phyloP scores from a whole-genome alignment of 1,140 invertebrate genomes.

The Pantala flavescens region DNA sequence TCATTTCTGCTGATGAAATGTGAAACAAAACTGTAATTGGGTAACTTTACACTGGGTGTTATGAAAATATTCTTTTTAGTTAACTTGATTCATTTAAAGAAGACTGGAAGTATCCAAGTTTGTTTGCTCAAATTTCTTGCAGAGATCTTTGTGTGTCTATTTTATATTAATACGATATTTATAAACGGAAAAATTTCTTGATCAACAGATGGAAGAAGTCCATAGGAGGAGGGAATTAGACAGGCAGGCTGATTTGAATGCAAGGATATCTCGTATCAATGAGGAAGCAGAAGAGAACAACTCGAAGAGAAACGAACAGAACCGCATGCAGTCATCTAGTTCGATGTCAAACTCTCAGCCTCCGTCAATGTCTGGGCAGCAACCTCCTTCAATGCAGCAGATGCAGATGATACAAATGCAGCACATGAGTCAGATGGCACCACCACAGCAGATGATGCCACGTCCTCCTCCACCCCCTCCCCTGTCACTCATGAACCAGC shows the following conservation, averaged over 20 bases:
- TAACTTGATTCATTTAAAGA: too few species aligned
- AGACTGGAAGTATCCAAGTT: too few species aligned
- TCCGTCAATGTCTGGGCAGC: neutral
- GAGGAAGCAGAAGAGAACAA: conserved; percentile 10
- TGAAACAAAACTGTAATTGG: too few species aligned
- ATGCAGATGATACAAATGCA: neutral
- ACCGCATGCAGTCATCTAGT: neutral
- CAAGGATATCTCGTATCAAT: conserved; percentile 38
- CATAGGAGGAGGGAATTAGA: conserved; percentile 55
- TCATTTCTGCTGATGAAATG: too few species aligned
- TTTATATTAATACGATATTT: too few species aligned
- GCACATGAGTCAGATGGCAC: neutral
- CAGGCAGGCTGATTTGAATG: conserved; percentile 48
- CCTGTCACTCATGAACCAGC: neutral
- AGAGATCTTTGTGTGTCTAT: too few species aligned
- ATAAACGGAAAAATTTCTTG: too few species aligned
- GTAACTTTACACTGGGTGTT: too few species aligned
- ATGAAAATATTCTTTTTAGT: too few species aligned
- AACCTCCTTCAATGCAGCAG: conserved; percentile 11
- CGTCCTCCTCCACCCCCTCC: neutral
- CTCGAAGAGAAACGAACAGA: neutral
- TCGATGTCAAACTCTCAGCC: neutral
- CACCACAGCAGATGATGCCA: conserved; percentile 1
- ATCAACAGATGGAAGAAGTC: conserved; percentile 57
- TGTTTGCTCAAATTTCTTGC: too few species aligned